Evolutionary conservation across 1,140 invertebrate species (phyloP), one percentile per base, ranked within the genome.

Genomic region (Mactra quadrangularis): DNA sequence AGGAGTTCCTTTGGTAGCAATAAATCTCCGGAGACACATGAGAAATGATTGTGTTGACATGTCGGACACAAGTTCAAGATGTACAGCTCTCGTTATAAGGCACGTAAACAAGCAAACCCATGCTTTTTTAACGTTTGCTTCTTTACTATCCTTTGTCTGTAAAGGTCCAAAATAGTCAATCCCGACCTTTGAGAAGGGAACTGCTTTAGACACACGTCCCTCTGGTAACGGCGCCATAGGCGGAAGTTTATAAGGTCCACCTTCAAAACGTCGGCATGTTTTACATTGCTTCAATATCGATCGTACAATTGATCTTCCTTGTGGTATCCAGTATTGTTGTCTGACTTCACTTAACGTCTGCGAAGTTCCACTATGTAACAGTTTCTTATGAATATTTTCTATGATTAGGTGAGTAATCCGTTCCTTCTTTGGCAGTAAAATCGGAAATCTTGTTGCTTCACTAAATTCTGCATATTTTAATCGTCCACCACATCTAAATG

Each of bases 81-180:
- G 79, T 35, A 82, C 45, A 13, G 59, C 68, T 15, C 70, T 38
- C 3, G 68, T 71, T 3, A 72, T 31, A 11, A 72, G 17, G n/a
- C 66, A 82, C 52, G 75, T 52, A 47, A 76, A 76, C 15, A 78
- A 60, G 29, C 53, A 57, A 3, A 68, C 64, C 77, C 64, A 81
- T 2, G 38, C n/a, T 33, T 70, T 81, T 17, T 70, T n/a, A n/a
- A n/a, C n/a, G n/a, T n/a, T n/a, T 3, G 27, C 0, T 60, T 72
- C 66, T 6, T 52, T 41, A 52, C 17, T 4, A 27, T 19, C 33
- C n/a, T 72, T 71, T 2, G 35, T 22, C 31, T 27, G 47, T 7
- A 82, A 22, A 33, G 38, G 68, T 22, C 45, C 78, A 35, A 82
- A 82, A 35, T 60, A 72, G 33, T 72, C 78, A 47, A 82, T n/a